A percentile compares a stretch with the other conserved stretches of the same genome.
Evolutionary conservation across 2,113 vertebrate species (phyloP).

Genomic region (Geococcyx californianus): DNA sequence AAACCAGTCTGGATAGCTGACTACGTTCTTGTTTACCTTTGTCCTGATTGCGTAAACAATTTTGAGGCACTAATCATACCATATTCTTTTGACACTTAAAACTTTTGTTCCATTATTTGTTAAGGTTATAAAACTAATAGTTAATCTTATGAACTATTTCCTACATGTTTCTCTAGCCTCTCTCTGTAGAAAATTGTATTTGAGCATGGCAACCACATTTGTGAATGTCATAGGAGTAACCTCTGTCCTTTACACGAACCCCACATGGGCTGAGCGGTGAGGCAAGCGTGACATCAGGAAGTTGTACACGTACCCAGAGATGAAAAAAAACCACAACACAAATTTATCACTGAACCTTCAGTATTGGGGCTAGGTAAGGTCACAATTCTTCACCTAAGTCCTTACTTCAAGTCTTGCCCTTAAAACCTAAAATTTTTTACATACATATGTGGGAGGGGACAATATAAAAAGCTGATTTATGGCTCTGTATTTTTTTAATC

Average conservation of each 20-base stretch:
- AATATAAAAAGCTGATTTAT: not conserved
- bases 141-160: not conserved
- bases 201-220: not conserved
- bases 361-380: not conserved
- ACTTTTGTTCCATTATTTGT: not conserved
- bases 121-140: not conserved
- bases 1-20: not conserved
- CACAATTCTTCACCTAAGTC: not conserved
- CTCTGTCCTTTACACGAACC: not conserved
- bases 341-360: fast-evolving
- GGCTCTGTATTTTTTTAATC: not conserved
- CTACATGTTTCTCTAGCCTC: not conserved
- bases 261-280: not conserved
- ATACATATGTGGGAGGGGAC: not conserved
- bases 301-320: fast-evolving
- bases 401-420: not conserved
- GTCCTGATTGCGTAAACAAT: not conserved
- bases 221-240: not conserved
- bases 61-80: not conserved
- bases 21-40: not conserved
- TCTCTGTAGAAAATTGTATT: not conserved
- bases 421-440: not conserved
- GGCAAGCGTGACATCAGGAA: not conserved
- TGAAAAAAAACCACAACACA: not conserved
- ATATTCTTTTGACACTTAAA: not conserved